Base-by-base conservation (phyloP, 2,888 invertebrate genomes). In the Thera britannica region DNA sequence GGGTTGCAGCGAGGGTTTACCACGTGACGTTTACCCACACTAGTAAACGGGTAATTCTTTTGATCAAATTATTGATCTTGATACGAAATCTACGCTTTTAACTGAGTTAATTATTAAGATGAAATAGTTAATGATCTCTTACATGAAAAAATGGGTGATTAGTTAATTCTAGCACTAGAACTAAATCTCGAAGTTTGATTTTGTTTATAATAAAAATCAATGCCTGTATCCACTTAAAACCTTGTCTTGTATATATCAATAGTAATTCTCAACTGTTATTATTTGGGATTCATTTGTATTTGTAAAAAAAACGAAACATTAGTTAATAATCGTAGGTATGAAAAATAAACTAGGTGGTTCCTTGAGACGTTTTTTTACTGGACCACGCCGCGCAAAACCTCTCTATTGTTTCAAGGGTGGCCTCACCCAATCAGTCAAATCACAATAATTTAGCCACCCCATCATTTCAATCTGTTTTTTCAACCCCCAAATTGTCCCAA, bases 21-120 rank as follows among this genome's bases (percentile, higher is more conserved):
- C 89, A 90, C 88, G 89, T 90, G 90, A 90, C 87, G 72, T 77
- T 78, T 76, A 80, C 86, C 73, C 83, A 87, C 87, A 87, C 88
- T 86, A 68, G 77, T 67, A 62, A 56, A 68, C 6, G 7, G 73
- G 74, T 80, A 85, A 83, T 86, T 86, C 88, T 63, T 46, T 90
- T 83, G 85, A 89, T 89, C 82, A 85, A 85, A 86, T 87, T 87
- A 90, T 92, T 85, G 90, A 92, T 90, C 83, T 77, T 72, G 72
- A 77, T 77, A 83, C 82, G 82, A 85, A 89, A 91, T 91, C 88
- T 79, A 75, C 78, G 77, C 78, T 74, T 82, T 84, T 80, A 79
- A 79, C 77, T 73, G 73, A 73, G 77, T 79, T 79, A 76, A 79
- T 75, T 55, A 41, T 38, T 1, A 41, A 41, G 1, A 41, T 7